Evolutionary conservation across 2,888 invertebrate genomes (phyloP).

Genomic region (Stenchaetothrips biformis): DNA sequence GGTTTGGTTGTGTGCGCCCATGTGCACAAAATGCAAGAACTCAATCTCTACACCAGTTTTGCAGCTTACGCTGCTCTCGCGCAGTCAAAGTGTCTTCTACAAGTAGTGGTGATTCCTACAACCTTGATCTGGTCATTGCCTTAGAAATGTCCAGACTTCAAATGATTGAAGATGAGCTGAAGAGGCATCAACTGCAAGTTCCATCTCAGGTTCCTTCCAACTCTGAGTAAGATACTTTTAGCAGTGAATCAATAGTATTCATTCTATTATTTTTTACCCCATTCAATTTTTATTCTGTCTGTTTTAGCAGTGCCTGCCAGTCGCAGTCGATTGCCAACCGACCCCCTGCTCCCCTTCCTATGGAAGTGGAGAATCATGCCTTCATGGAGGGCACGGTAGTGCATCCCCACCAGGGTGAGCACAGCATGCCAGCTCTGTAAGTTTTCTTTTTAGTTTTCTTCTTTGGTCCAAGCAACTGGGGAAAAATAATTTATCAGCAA

Average conservation of each 20-base stretch:
- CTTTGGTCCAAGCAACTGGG: not conserved
- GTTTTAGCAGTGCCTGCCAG: not conserved
- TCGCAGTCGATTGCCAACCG: not conserved
- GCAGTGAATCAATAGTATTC: not conserved
- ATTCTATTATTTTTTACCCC: too few relatives aligned
- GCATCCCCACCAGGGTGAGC: not conserved
- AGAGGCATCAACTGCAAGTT: conserved; percentile 46
- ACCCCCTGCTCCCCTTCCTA: not conserved
- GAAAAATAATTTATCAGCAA: not conserved
- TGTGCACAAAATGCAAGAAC: conserved; percentile 51
- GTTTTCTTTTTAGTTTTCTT: conserved; percentile 1
- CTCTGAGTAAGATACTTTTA: not conserved
- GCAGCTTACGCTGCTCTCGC: conserved; percentile 50
- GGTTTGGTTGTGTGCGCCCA: conserved; percentile 47
- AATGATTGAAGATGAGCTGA: conserved; percentile 58
- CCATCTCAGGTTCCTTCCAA: not conserved
- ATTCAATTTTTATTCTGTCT: not conserved
- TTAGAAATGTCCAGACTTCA: conserved; percentile 64
- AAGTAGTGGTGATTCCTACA: conserved; percentile 42
- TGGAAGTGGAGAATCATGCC: not conserved
- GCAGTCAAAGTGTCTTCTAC: not conserved
- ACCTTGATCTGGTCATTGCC: conserved; percentile 60
- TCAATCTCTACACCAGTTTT: conserved; percentile 52
- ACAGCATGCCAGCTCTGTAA: conserved; percentile 22
- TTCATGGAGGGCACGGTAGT: not conserved